A percentile compares a stretch with the other conserved stretches of the same genome.
phyloP scores from a whole-genome alignment of 2,888 invertebrate genomes.

The Monopis laevigella region DNA sequence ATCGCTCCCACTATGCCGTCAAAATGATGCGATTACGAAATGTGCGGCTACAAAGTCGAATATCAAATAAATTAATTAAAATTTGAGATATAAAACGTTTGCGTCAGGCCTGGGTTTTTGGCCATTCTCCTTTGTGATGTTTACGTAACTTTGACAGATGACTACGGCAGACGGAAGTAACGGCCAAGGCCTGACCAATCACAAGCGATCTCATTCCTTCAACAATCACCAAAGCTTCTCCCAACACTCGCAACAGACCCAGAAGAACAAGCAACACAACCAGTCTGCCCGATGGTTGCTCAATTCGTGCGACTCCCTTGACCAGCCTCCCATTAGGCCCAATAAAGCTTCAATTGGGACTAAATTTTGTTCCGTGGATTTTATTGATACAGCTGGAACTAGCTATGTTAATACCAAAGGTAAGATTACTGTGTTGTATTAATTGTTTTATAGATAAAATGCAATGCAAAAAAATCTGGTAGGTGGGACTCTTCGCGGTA shows the following conservation, averaged over 20 bases:
- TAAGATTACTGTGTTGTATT: too few relatives aligned
- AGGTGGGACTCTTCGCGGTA: too few relatives aligned
- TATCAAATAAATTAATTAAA: too few relatives aligned
- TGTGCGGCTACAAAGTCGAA: too few relatives aligned
- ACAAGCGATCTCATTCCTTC: constrained; percentile 75
- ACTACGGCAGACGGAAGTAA: constrained; percentile 58
- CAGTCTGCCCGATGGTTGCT: constrained; percentile 62
- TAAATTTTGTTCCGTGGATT: constrained; percentile 66
- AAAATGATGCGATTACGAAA: too few relatives aligned
- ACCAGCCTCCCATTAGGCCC: constrained; percentile 50
- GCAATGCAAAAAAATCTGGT: too few relatives aligned
- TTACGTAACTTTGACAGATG: constrained; percentile 5
- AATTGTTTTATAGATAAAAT: constrained; percentile 9
- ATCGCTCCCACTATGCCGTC: too few relatives aligned
- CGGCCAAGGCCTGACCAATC: constrained; percentile 62
- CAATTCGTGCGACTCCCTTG: constrained; percentile 60
- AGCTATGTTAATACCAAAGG: constrained; percentile 67
- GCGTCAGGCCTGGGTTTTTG: too few relatives aligned
- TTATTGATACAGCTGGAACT: constrained; percentile 62
- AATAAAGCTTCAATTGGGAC: constrained; percentile 64
- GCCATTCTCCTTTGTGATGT: too few relatives aligned
- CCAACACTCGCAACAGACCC: constrained; percentile 69
- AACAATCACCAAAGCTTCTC: constrained; percentile 76
- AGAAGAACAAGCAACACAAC: constrained; percentile 70
- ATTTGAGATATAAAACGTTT: too few relatives aligned